A percentile compares a stretch with the other conserved stretches of the same genome.
Conservation (phyloP, 92 coral and sea anemone species). For the Heteractis magnifica region DNA sequence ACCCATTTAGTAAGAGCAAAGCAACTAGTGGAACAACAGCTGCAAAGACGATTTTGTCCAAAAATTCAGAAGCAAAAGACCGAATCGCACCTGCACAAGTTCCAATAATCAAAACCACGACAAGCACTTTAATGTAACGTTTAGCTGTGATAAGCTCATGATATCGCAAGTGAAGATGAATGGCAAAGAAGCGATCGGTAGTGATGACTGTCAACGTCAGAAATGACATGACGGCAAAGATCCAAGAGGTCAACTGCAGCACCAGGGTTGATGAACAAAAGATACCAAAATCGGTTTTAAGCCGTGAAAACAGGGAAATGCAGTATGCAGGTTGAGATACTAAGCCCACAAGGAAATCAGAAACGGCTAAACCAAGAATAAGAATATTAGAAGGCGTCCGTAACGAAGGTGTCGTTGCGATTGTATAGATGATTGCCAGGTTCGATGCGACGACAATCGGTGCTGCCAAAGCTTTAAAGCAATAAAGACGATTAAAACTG, state of each 20-base stretch:
- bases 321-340: slow-evolving; percentile 10
- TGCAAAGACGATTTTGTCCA: too few relatives aligned
- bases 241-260: background rate
- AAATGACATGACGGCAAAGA: background rate
- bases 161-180: slow-evolving; percentile 12
- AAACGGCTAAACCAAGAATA: slow-evolving; percentile 17
- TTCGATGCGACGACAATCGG: too few relatives aligned
- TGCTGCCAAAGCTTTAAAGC: too few relatives aligned
- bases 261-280: background rate
- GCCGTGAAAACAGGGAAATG: background rate
- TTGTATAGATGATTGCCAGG: background rate
- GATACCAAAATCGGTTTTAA: background rate
- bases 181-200: slow-evolving; percentile 6
- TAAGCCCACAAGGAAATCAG: slow-evolving; percentile 17
- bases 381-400: slow-evolving; percentile 24
- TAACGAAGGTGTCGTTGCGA: slow-evolving; percentile 8
- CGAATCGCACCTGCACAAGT: too few relatives aligned
- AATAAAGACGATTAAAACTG: too few relatives aligned
- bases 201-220: slow-evolving; percentile 11
- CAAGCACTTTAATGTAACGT: background rate
- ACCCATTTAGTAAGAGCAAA: too few relatives aligned
- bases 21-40: background rate
- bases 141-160: background rate
- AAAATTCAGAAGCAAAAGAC: too few relatives aligned
- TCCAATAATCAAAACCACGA: background rate